phyloP scores from a whole-genome alignment of 2,113 vertebrate species.

The human (Homo sapiens) region GRCh38 chr2:19215001-19215500 shows the following conservation, averaged over 20 bases:
- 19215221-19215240: constrained; percentile 8
- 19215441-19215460: neutral
- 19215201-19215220: neutral
- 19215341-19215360: neutral
- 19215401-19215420: neutral
- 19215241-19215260: neutral
- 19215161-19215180: neutral
- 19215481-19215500: neutral
- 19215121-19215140: neutral
- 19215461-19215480: neutral
- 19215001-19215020: no score
- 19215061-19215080: neutral
- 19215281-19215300: neutral
- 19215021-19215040: neutral
- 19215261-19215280: neutral
- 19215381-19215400: neutral
- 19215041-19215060: no score
- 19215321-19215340: neutral
- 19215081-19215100: neutral
- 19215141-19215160: neutral
- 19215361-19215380: neutral
- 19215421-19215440: neutral
- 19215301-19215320: constrained; percentile 1
- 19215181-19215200: neutral
- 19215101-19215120: neutral